Evolutionary conservation across 2,113 vertebrate genomes (phyloP), one percentile per base, ranked within the genome.

Genomic region (Hydropotes inermis): DNA sequence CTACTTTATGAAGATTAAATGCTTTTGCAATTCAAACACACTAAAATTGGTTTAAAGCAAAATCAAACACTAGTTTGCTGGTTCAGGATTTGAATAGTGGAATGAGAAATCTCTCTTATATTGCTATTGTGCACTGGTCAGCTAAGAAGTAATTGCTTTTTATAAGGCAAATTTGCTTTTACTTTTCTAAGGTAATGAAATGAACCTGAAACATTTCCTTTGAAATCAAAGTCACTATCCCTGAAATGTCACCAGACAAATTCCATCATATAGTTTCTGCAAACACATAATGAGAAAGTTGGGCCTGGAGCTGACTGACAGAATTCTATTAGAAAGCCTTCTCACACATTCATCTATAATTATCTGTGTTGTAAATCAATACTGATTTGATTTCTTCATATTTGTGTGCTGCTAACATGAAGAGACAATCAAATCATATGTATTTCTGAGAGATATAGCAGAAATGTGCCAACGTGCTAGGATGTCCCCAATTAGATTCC

Each of bases 121-220:
- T 99, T 99, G 99, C 98, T 98, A 98, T 98, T 98, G 99, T 99
- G 99, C 99, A 99, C 99, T 99, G 99, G 99, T 99, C 99, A 99
- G 99, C 99, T 98, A 99, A 98, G 98, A 99, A 99, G 99, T 99
- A 99, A 99, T 99, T 99, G 99, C 99, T 99, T 99, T 99, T 99
- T 99, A 99, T 99, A 99, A 99, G 99, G 99, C 99, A 99, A 99
- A 99, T 99, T 99, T 99, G 99, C 99, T 99, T 99, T 99, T 99
- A 99, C 99, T 99, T 99, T 99, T 99, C 98, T 97, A 98, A 99
- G 99, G 99, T 99, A 99, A 99, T 99, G 99, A 99, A 99, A 99
- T 99, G 99, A 99, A 99, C 99, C 99, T 98, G 98, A 99, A 99
- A 99, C 99, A 99, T 99, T 99, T 99, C 99, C 99, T 99, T 98